Evolutionary conservation across 2,113 vertebrate species (phyloP).

Genomic region (Calonectris borealis): DNA sequence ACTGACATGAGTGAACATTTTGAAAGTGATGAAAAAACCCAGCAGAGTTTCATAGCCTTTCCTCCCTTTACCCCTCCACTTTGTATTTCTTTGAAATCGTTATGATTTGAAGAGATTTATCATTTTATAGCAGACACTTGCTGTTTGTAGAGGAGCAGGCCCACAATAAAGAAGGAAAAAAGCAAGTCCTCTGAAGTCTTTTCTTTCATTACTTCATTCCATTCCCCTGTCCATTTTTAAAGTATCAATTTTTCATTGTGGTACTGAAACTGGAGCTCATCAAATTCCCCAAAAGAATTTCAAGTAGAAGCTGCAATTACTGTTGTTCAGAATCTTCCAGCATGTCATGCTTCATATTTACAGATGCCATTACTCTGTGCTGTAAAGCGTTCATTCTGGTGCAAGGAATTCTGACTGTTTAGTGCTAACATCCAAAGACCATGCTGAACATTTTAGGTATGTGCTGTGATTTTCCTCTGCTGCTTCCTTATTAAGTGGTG

Average conservation of each 20-base stretch:
- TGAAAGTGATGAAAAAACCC: not conserved
- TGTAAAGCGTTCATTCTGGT: not conserved
- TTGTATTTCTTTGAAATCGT: not conserved
- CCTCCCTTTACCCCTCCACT: not conserved
- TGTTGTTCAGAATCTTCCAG: not conserved
- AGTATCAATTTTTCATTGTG: conserved; percentile 4
- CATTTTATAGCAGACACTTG: not conserved
- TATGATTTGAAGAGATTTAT: not conserved
- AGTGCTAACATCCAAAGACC: not conserved
- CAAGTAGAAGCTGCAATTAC: conserved; percentile 4
- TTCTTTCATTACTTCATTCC: not conserved
- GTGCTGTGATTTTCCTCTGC: not conserved
- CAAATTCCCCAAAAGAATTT: not conserved
- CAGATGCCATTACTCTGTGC: not conserved
- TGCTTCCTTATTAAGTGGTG: not conserved
- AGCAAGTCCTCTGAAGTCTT: not conserved
- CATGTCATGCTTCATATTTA: not conserved
- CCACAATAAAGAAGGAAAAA: not conserved
- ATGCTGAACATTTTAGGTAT: not conserved
- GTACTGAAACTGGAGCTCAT: not conserved
- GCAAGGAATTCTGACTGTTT: not conserved
- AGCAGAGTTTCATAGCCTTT: not conserved
- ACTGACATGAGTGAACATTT: not conserved
- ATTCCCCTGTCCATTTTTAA: not conserved
- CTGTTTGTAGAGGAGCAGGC: not conserved